A percentile compares a stretch with the other conserved stretches of the same genome.
Conservation (phyloP, 92 coral and sea anemone species). For the Muricea muricata region DNA sequence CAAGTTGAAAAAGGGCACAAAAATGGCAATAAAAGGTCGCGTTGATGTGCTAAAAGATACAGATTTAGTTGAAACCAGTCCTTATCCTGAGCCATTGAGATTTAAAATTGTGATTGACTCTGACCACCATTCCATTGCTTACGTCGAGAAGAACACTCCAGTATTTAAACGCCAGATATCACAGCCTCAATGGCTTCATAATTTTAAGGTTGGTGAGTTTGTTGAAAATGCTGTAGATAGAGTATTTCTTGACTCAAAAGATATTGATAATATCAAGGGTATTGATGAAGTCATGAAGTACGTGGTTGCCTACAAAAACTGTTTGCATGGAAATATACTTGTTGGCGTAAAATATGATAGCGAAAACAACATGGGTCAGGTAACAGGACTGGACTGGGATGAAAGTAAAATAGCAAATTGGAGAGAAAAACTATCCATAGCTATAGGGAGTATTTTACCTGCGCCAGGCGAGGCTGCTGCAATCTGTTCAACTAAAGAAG, state of each 20-base stretch:
- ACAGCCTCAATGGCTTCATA: constrained; percentile 64
- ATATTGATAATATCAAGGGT: too few species aligned
- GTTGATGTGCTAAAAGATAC: constrained; percentile 52
- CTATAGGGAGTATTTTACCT: constrained; percentile 68
- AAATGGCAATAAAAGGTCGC: constrained; percentile 65
- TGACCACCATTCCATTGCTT: constrained; percentile 66
- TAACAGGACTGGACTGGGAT: constrained; percentile 45
- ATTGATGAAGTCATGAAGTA: constrained; percentile 55
- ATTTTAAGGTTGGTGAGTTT: constrained; percentile 59
- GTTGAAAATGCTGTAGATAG: constrained; percentile 43
- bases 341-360: constrained; percentile 61
- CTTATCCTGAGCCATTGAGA: constrained; percentile 45
- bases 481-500: constrained; percentile 55
- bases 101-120: constrained; percentile 71
- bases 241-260: constrained; percentile 53
- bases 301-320: constrained; percentile 74
- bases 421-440: constrained; percentile 66
- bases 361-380: constrained; percentile 25
- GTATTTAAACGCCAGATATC: constrained; percentile 70
- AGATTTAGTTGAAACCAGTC: constrained; percentile 22
- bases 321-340: constrained; percentile 68
- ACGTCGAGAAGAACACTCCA: constrained; percentile 47
- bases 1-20: constrained; percentile 53
- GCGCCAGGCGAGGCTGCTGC: constrained; percentile 47
- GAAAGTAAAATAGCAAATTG: constrained; percentile 38